Evolutionary conservation across 2,797 vertebrate species (phyloP).

Genomic region (Enteromius paludinosus): DNA sequence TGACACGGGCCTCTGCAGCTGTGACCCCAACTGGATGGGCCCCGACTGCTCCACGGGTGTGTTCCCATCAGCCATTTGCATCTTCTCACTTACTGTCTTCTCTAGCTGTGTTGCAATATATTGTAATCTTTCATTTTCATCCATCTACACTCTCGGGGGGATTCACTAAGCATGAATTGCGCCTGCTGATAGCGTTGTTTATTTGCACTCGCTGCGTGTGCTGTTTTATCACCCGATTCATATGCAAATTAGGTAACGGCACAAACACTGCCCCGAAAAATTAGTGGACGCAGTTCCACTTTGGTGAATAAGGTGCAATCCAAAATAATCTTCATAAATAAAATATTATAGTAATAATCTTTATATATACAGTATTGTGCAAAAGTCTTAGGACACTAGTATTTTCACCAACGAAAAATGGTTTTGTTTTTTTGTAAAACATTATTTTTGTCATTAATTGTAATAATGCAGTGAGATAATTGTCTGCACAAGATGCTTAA

Average conservation of each 20-base stretch:
- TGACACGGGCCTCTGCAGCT: constrained; percentile 87
- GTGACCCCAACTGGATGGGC: constrained; percentile 90
- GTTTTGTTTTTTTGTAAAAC: too few species aligned
- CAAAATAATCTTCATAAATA: neutral
- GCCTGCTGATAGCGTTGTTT: constrained; percentile 8
- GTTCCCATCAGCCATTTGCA: constrained; percentile 44
- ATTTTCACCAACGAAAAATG: too few species aligned
- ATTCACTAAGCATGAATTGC: neutral
- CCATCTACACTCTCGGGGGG: neutral
- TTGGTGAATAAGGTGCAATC: neutral
- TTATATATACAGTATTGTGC: neutral
- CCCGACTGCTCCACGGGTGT: constrained; percentile 90
- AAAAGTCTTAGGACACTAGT: too few species aligned
- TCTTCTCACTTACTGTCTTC: neutral
- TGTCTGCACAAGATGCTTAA: too few species aligned
- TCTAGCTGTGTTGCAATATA: constrained; percentile 1
- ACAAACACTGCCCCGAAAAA: neutral
- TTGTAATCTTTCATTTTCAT: neutral
- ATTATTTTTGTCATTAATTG: too few species aligned
- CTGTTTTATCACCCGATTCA: constrained; percentile 22
- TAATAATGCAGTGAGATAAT: too few species aligned
- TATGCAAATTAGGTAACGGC: neutral
- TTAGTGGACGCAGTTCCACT: neutral
- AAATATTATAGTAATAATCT: neutral
- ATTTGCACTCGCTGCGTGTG: constrained; percentile 6